Conservation (phyloP, 2,888 invertebrate species). For the Caenorhabditis sp. region DNA sequence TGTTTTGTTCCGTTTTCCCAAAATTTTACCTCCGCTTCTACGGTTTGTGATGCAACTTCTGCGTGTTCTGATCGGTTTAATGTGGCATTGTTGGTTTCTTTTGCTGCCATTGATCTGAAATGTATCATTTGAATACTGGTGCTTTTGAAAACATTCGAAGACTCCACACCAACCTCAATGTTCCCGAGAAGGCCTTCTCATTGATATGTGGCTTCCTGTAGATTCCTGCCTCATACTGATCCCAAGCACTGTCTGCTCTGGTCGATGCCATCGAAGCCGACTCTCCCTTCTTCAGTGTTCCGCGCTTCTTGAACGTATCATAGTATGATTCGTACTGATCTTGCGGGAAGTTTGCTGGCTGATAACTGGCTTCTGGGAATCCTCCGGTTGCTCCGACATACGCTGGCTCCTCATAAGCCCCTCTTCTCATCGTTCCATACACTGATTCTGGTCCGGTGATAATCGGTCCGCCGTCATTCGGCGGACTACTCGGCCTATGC, state of each 20-base stretch:
- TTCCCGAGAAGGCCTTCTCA: constrained; percentile 76
- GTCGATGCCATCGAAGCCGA: constrained; percentile 51
- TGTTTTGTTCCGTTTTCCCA: too few species aligned
- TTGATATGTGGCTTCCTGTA: constrained; percentile 79
- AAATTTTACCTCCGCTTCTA: constrained; percentile 67
- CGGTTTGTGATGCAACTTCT: constrained; percentile 67
- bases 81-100: constrained; percentile 63
- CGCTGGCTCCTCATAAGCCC: constrained; percentile 84
- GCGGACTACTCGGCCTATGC: constrained; percentile 38
- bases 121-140: not conserved
- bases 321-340: constrained; percentile 81
- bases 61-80: constrained; percentile 57
- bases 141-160: not conserved
- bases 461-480: constrained; percentile 74
- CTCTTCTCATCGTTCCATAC: constrained; percentile 75
- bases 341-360: constrained; percentile 75
- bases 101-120: constrained; percentile 67
- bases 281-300: constrained; percentile 66
- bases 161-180: constrained; percentile 61
- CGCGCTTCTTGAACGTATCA: constrained; percentile 77
- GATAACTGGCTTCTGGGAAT: constrained; percentile 71
- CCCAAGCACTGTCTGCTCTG: constrained; percentile 67
- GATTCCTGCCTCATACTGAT: constrained; percentile 80
- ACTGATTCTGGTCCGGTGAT: constrained; percentile 80
- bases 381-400: constrained; percentile 85